Conservation (phyloP, 2,888 invertebrate genomes). For the Leptothorax acervorum region DNA sequence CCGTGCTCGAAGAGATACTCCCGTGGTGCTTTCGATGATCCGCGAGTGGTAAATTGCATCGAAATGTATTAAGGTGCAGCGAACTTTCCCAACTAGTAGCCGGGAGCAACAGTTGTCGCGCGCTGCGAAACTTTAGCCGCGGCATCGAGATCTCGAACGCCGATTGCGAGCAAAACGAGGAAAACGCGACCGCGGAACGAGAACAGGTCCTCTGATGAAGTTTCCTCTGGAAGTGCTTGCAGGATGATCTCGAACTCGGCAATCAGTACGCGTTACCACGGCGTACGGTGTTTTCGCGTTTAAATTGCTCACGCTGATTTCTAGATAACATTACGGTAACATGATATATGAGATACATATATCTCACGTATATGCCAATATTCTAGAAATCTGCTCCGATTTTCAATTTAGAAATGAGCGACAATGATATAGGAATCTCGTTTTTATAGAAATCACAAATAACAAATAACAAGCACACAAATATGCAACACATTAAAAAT, state of each 20-base stretch:
- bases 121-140: constrained; percentile 57
- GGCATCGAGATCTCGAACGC: constrained; percentile 57
- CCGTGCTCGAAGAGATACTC: neutral
- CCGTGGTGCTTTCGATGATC: neutral
- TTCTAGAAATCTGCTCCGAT: neutral
- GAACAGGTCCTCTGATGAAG: constrained; percentile 33
- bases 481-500: neutral
- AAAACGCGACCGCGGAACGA: constrained; percentile 27
- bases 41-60: constrained; percentile 58
- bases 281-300: constrained; percentile 1
- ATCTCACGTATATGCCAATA: constrained; percentile 3
- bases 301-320: neutral
- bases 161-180: constrained; percentile 54
- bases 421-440: neutral
- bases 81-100: constrained; percentile 58
- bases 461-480: neutral
- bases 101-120: constrained; percentile 72
- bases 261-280: constrained; percentile 16
- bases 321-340: neutral
- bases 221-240: constrained; percentile 21
- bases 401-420: neutral
- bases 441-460: neutral
- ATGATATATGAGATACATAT: too few relatives aligned
- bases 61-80: constrained; percentile 58
- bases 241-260: constrained; percentile 34